Evolutionary conservation across 1,140 invertebrate genomes (phyloP), one percentile per base, ranked within the genome.

Genomic region (Papilio machaon): DNA sequence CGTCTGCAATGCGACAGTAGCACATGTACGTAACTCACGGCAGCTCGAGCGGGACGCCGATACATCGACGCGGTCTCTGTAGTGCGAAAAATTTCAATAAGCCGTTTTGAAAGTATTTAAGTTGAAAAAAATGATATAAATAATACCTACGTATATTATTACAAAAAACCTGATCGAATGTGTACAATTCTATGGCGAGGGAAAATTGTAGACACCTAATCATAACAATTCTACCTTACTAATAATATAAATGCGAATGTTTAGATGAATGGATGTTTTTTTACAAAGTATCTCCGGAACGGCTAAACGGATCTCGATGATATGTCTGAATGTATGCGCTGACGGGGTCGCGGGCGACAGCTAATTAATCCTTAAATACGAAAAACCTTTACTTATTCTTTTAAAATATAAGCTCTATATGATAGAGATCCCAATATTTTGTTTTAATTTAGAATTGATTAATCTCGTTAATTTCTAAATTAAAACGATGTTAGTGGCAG

Each of bases 1-100:
- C 73, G 60, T n/a, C 73, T 75, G 73, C 73, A 75, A 75, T 75
- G 73, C 73, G 73, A 75, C 73, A 23, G n/a, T 46, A 75, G 43
- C 73, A 75, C 46, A 75, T 75, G 73, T 49, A 46, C 10, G 60
- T 64, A 64, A 30, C 60, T 64, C 23, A 64, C 60, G 23, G 19
- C 60, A 15, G 60, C 60, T 30, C 60, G 60, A 64, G 60, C 60
- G 60, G 23, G 60, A 30, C 60, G 60, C 10, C 60, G 60, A 64
- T 30, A 64, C 60, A 64, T 64, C 19, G 60, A 23, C 60, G 60
- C 60, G 60, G 9, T 30, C 19, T 30, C 60, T 58, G 17, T 17
- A n/a, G 17, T 58, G 6, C 17, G 54, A 58, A 35, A 64, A 30
- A 9, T 64, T 64, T 5, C 9, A 64, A 64, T 64, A 64, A 64